A percentile compares a stretch with the other conserved stretches of the same genome.
Conservation (phyloP, 2,797 vertebrate genomes). For the Simalia tracyae region DNA sequence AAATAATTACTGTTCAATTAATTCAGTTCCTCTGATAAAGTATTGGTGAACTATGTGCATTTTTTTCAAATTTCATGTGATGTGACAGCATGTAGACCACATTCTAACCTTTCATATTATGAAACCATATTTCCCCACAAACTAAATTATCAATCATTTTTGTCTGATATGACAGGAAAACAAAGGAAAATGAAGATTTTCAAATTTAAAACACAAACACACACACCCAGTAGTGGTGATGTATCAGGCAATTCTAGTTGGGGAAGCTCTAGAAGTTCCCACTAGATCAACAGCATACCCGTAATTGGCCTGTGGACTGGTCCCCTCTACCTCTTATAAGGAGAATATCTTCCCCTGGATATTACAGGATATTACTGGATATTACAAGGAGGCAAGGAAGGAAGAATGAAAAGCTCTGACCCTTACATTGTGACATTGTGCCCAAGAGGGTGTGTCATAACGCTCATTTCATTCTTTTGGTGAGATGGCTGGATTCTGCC, state of each 20-base stretch:
- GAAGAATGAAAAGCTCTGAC: no score
- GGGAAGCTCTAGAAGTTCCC: no score
- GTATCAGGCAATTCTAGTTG: no score
- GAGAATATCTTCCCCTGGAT: no score
- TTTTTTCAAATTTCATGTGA: neutral
- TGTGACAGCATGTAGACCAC: neutral
- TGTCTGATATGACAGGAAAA: neutral
- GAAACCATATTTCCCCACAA: neutral
- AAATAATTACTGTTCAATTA: neutral
- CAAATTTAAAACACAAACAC: neutral
- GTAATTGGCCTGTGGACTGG: no score
- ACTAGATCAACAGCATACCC: no score
- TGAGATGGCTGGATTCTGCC: no score
- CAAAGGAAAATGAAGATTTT: constrained; percentile 7
- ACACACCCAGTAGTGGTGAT: neutral
- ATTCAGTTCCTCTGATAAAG: constrained; percentile 8
- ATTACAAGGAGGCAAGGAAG: no score
- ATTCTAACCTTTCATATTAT: neutral
- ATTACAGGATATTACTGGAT: neutral
- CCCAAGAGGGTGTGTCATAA: no score
- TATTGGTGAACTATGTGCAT: neutral
- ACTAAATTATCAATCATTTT: constrained; percentile 9
- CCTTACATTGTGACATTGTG: no score
- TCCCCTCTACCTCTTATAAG: no score
- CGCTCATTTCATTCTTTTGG: no score